These are phyloP conservation scores for Poeciliopsis gracilis DNA, from an alignment of 2,797 vertebrate species.

Conservation along the genomic window DNA sequence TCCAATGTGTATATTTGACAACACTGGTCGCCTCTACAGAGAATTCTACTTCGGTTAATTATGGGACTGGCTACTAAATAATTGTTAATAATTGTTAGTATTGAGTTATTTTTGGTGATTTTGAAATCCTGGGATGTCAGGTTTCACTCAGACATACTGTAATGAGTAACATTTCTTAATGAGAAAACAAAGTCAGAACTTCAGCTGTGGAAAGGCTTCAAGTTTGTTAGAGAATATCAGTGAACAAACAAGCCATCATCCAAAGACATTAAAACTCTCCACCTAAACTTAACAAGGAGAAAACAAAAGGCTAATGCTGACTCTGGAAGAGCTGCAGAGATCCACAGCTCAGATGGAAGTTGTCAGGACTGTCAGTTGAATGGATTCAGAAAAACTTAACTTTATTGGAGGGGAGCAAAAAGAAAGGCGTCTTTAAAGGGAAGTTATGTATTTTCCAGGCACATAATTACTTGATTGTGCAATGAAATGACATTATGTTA, in stretches of 20 bases:
- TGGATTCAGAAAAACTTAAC: background rate
- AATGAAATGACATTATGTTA: background rate
- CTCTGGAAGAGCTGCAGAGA: background rate
- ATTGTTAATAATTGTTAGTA: background rate
- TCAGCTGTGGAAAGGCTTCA: background rate
- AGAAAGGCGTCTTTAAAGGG: background rate
- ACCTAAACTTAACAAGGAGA: conserved; percentile 1
- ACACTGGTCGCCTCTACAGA: conserved; percentile 3
- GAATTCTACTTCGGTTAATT: conserved; percentile 15
- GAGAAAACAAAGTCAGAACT: background rate
- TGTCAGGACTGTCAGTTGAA: background rate
- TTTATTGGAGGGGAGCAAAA: background rate
- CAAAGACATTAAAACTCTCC: background rate
- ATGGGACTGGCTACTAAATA: background rate
- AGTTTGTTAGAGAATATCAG: background rate
- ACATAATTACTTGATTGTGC: background rate
- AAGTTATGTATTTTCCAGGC: background rate
- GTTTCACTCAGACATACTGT: background rate
- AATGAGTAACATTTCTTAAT: background rate
- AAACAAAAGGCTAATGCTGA: background rate
- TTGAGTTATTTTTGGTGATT: background rate
- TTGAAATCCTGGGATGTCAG: background rate
- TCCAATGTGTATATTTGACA: conserved; percentile 32
- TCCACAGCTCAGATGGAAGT: background rate
- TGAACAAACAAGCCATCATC: background rate